phyloP scores from a whole-genome alignment of 2,888 invertebrate species.

The Laothoe populi region DNA sequence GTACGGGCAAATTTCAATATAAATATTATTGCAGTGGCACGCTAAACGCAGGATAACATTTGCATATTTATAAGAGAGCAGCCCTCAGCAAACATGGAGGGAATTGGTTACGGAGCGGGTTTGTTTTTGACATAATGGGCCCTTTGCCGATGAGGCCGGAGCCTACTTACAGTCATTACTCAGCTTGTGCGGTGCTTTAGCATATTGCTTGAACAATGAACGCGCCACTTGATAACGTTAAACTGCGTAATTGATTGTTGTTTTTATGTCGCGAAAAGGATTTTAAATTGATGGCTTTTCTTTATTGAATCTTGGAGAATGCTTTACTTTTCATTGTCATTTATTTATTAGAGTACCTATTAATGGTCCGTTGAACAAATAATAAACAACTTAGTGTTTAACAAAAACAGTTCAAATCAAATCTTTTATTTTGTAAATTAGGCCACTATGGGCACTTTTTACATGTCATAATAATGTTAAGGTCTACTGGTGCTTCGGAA shows the following conservation, averaged over 20 bases:
- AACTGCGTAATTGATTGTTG: constrained; percentile 16
- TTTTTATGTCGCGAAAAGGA: neutral
- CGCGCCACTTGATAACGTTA: constrained; percentile 9
- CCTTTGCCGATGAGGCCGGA: constrained; percentile 59
- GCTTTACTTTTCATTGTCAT: neutral
- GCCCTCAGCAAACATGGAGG: constrained; percentile 77
- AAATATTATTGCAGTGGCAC: constrained; percentile 79
- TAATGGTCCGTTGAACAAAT: neutral
- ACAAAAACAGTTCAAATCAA: neutral
- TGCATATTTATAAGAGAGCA: constrained; percentile 82
- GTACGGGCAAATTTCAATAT: constrained; percentile 71
- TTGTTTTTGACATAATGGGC: constrained; percentile 79
- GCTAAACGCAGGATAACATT: constrained; percentile 79
- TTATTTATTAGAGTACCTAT: neutral
- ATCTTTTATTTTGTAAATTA: no score
- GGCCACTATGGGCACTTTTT: no score
- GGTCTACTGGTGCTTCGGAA: no score
- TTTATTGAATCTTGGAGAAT: neutral
- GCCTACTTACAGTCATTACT: constrained; percentile 65
- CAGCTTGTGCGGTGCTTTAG: constrained; percentile 37
- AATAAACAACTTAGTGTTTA: neutral
- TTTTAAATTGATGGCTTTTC: neutral
- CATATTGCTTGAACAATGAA: constrained; percentile 17
- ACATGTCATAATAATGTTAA: no score
- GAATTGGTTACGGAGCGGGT: constrained; percentile 67